phyloP scores from a whole-genome alignment of 2,888 invertebrate species.

The Idaea biselata region DNA sequence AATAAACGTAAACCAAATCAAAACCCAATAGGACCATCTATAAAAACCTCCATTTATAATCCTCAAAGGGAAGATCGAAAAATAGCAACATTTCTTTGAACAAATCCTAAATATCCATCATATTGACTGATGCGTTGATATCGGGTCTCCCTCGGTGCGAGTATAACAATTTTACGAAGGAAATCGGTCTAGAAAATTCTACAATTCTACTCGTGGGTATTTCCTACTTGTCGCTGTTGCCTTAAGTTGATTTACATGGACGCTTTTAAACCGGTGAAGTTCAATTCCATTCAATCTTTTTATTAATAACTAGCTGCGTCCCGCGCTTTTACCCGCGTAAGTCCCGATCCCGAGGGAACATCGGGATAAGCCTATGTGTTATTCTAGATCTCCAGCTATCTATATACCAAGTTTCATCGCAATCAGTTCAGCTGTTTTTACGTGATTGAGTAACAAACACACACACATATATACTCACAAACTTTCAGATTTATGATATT shows the following conservation, averaged over 20 bases:
- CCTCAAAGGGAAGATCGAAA: background rate
- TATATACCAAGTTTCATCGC: no score
- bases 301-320: no score
- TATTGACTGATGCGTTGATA: background rate
- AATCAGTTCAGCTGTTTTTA: no score
- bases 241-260: background rate
- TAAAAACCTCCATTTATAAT: background rate
- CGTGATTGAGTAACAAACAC: no score
- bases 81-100: background rate
- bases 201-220: background rate
- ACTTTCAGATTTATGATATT: no score
- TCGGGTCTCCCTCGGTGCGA: background rate
- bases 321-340: no score
- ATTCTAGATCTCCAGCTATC: no score
- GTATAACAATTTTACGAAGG: background rate
- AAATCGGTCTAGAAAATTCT: background rate
- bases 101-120: conserved; percentile 1
- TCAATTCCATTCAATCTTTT: no score
- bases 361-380: no score
- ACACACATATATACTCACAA: no score
- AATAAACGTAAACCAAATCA: background rate
- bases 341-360: no score
- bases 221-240: background rate
- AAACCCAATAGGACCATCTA: background rate
- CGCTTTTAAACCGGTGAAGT: background rate